Conservation (phyloP, 2,888 invertebrate species). For the Endotricha flammealis region DNA sequence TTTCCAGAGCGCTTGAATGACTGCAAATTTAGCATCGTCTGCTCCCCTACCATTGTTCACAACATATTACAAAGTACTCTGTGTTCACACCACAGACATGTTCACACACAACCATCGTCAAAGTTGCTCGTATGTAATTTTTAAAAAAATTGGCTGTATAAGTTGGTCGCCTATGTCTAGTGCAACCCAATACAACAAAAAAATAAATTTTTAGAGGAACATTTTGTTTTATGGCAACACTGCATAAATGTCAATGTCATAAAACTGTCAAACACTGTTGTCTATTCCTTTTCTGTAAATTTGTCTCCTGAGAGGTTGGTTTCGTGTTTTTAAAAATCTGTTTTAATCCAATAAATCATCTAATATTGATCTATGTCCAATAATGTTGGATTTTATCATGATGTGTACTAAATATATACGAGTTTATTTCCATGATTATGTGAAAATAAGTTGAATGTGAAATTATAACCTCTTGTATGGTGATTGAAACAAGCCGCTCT, state of each 20-base stretch:
- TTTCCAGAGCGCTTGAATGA: no score
- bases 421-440: constrained; percentile 51
- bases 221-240: no score
- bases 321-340: constrained; percentile 58
- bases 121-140: no score
- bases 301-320: constrained; percentile 73
- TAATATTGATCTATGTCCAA: constrained; percentile 38
- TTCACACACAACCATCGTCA: no score
- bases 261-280: constrained; percentile 48
- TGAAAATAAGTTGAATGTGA: constrained; percentile 30
- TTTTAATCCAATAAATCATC: constrained; percentile 52
- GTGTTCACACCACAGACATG: no score
- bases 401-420: constrained; percentile 31
- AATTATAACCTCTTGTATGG: constrained; percentile 57
- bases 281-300: constrained; percentile 71
- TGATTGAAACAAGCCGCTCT: constrained; percentile 58
- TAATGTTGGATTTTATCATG: constrained; percentile 28
- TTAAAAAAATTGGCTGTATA: no score
- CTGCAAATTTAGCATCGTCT: no score
- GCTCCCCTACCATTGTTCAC: no score
- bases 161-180: no score
- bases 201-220: no score
- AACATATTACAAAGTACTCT: no score
- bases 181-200: no score
- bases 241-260: constrained; percentile 42